Evolutionary conservation across 2,797 vertebrate species (phyloP).

Genomic region (Bradypodion pumilum): DNA sequence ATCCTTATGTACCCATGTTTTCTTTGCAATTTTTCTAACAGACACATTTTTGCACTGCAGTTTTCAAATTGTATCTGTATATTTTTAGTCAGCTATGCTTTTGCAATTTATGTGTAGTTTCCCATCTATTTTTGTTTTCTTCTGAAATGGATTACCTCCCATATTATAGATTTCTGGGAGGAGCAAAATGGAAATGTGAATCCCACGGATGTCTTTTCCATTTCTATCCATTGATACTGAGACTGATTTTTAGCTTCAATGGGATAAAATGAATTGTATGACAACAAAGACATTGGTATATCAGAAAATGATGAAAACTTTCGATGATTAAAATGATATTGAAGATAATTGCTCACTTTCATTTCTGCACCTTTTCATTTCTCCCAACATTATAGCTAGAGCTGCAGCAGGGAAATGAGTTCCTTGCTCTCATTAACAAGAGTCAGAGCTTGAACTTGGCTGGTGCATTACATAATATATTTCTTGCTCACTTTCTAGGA

Average conservation of each 20-base stretch:
- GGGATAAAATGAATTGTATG: neutral
- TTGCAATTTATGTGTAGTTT: neutral
- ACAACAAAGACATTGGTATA: neutral
- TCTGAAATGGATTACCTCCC: neutral
- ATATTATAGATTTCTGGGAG: neutral
- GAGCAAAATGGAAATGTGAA: neutral
- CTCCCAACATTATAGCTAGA: no score
- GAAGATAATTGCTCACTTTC: neutral
- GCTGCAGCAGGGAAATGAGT: neutral
- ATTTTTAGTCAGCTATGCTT: neutral
- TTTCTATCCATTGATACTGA: neutral
- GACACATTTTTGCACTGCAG: neutral
- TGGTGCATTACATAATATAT: neutral
- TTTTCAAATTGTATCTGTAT: neutral
- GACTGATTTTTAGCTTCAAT: neutral
- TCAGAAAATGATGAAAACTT: neutral
- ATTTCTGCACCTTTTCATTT: neutral
- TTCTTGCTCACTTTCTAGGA: neutral
- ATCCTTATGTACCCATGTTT: neutral
- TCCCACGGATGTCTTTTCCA: neutral
- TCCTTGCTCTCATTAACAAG: neutral
- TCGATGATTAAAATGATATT: neutral
- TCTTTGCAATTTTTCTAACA: neutral
- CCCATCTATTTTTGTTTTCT: neutral
- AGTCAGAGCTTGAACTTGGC: neutral